Evolutionary conservation across 2,888 invertebrate genomes (phyloP), one percentile per base, ranked within the genome.

Genomic region (Schrankia costaestrigalis): DNA sequence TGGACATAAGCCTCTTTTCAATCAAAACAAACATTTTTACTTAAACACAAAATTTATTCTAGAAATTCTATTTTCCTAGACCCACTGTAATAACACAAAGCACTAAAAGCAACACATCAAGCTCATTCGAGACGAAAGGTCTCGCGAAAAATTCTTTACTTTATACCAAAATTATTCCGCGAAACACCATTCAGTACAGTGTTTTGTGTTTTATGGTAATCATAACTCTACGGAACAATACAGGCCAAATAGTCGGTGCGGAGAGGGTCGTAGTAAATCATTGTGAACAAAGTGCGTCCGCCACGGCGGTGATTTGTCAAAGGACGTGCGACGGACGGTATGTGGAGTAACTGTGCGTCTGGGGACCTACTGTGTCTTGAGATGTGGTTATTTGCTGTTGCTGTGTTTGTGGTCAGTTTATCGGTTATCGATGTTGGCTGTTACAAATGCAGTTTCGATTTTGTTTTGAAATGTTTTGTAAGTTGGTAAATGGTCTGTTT

Each of bases 181-280:
- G 26, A 46, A 46, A 36, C 49, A 18, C 35, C 49, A 46, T 54
- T 57, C 31, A 41, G 42, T 45, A 36, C 53, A 53, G 38, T 53
- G 49, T 54, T 54, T 56, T 55, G 58, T 57, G 43, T 62, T 62
- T 62, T 62, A 62, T 62, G 62, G 63, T 63, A 63, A 63, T 60
- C 63, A 56, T 62, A 62, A 58, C 58, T 62, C 45, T 37, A 31
- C 30, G 27, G 46, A 51, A 63, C 63, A 62, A 62, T 60, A 51
- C 51, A 46, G 38, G 41, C 45, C 46, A 43, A 56, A 55, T 55
- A 57, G 56, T 57, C 48, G 42, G 57, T 46, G 53, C 44, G 38
- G 41, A 44, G 53, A 38, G 46, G 47, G 42, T 34, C 5, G 21
- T 30, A 34, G 56, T 62, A 63, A 63, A 62, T 62, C 63, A 62